phyloP scores from a whole-genome alignment of 2,797 vertebrate genomes.

The Pipistrellus kuhlii region DNA sequence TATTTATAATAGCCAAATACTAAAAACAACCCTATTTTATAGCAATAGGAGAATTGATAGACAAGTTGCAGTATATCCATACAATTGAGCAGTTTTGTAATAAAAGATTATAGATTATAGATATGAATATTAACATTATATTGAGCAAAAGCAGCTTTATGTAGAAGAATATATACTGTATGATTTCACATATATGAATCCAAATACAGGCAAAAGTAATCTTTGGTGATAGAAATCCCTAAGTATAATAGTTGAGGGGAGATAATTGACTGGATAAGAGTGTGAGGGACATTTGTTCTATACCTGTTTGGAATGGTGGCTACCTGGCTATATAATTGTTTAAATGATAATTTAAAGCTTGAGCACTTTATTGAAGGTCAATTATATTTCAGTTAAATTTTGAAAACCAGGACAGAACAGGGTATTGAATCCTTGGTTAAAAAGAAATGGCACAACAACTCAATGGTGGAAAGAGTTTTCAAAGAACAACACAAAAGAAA shows the following conservation, averaged over 20 bases:
- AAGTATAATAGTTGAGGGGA: background rate
- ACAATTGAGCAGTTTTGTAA: background rate
- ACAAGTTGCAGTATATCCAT: background rate
- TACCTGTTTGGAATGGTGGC: background rate
- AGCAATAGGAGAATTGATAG: background rate
- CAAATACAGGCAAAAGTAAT: background rate
- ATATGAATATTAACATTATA: background rate
- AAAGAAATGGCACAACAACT: background rate
- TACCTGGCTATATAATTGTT: background rate
- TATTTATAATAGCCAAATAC: background rate
- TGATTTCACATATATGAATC: background rate
- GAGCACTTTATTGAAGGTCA: background rate
- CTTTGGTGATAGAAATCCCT: background rate
- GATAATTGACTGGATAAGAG: background rate
- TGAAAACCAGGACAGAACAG: background rate
- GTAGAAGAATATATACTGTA: background rate
- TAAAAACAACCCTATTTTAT: background rate
- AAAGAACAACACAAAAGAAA: slow-evolving; percentile 17
- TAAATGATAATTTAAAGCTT: background rate
- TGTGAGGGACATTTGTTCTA: background rate
- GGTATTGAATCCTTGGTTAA: background rate
- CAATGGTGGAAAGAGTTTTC: slow-evolving; percentile 3
- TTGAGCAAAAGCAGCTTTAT: background rate
- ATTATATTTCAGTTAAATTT: slow-evolving; percentile 1
- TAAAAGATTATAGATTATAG: background rate